Evolutionary conservation across 2,797 vertebrate species (phyloP).

Genomic region (Hapalemur alaotrensis): DNA sequence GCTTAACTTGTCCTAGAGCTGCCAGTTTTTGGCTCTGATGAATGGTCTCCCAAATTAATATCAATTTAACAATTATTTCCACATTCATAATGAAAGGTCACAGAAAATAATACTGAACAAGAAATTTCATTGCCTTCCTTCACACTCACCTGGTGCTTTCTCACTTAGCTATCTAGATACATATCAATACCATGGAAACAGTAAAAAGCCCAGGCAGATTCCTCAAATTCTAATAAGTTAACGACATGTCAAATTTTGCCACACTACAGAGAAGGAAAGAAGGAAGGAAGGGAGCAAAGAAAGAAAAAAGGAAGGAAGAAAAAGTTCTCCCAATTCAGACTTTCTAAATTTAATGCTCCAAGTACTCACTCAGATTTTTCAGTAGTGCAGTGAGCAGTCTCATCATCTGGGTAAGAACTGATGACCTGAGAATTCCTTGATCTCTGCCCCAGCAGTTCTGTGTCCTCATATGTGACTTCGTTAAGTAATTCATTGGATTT

Average conservation of each 20-base stretch:
- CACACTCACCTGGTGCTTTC: background rate
- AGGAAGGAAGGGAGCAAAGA: background rate
- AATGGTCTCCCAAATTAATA: slow-evolving; percentile 18
- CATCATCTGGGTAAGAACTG: background rate
- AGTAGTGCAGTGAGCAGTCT: background rate
- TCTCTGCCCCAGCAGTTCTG: background rate
- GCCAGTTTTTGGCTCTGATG: background rate
- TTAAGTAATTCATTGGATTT: background rate
- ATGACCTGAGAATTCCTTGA: background rate
- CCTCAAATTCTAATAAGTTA: background rate
- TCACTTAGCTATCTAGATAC: background rate
- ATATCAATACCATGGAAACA: background rate
- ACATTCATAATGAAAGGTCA: slow-evolving; percentile 18
- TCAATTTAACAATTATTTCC: slow-evolving; percentile 28
- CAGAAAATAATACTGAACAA: slow-evolving; percentile 22
- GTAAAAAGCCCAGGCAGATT: background rate
- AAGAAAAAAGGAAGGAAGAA: background rate
- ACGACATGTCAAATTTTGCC: background rate
- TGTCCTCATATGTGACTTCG: background rate
- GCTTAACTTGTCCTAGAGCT: background rate
- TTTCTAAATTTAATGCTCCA: background rate
- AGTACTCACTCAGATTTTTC: slow-evolving; percentile 61
- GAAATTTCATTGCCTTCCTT: slow-evolving; percentile 2
- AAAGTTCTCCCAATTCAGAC: background rate
- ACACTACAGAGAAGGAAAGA: background rate